Base-by-base conservation (phyloP, 2,888 invertebrate species). In the Metopia argyrocephala region DNA sequence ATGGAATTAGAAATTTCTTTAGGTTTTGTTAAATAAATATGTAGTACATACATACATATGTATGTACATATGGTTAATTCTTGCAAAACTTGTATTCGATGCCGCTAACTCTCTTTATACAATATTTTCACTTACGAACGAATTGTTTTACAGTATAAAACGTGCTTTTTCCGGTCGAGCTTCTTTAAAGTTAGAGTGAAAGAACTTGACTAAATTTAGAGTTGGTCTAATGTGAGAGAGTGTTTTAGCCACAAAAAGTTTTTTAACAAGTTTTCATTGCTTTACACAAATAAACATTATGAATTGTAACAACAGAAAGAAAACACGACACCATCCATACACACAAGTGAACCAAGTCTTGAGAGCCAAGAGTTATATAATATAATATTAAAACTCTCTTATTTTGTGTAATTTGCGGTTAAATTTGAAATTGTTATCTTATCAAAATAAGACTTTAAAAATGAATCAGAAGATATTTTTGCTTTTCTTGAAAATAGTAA, bases 151-250 rank as follows among this genome's bases (percentile, higher is more conserved):
- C n/a, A 50, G 6, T 46, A 25, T 52, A 28, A 45, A 2, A 3
- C 56, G 52, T 65, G 27, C 23, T 25, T 48, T 62, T 54, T 65
- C 3, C 65, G 66, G 2, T 48, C 48, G 20, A 20, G 56, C 62
- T 59, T 65, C 59, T 38, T 38, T 64, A 52, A 38, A 31, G 59
- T 56, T 65, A 75, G 78, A 81, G 66, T 74, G 28, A 18, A 66
- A 78, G 70, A 78, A 62, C 70, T 61, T 65, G 28, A 81, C 81
- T 81, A 62, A 78, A 66, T 66, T 54, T 12, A 57, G 75, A 75
- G 69, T 48, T 75, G 78, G 78, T 74, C 78, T 75, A 70, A 46
- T 65, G 69, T 12, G 52, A 6, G n/a, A n/a, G 31, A 27, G 74
- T 38, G 15, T 78, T 70, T 70, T 66, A 73, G 81, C 74, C 62